Conservation (phyloP, 2,113 vertebrate species). For the Ginglymostoma cirratum region DNA sequence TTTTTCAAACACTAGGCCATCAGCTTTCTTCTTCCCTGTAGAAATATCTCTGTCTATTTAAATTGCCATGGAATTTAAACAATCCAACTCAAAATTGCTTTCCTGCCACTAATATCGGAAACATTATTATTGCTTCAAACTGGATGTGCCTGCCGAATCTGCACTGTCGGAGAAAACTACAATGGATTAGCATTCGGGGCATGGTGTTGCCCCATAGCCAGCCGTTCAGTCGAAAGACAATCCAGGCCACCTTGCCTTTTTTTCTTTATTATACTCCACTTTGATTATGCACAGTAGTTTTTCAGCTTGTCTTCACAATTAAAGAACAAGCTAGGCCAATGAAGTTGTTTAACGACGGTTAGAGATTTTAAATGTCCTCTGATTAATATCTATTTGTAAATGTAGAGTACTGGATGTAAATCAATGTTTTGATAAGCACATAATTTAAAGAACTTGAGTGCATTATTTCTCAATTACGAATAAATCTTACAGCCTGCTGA, state of each 20-base stretch:
- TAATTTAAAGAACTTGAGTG: not conserved
- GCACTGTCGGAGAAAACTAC: not conserved
- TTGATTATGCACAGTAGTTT: not conserved
- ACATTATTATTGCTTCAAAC: not conserved
- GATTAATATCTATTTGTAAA: not conserved
- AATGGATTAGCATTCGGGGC: not conserved
- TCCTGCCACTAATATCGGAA: not conserved
- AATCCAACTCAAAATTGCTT: not conserved
- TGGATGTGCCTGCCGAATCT: not conserved
- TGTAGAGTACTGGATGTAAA: not conserved
- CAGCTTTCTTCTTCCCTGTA: not conserved
- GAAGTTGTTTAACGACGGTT: not conserved
- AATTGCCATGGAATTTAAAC: not conserved
- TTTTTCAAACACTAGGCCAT: not conserved
- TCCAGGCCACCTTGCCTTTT: not conserved
- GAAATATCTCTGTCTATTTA: not conserved
- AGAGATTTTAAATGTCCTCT: not conserved
- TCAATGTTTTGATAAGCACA: not conserved
- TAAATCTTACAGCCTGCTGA: slow-evolving; percentile 16
- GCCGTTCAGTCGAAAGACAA: not conserved
- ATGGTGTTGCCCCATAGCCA: not conserved
- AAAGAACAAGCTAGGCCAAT: not conserved
- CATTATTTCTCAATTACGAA: slow-evolving; percentile 7
- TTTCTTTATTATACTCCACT: not conserved
- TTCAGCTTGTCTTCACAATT: not conserved